Conservation (phyloP, 2,888 invertebrate genomes). For the Lycia hirtaria region DNA sequence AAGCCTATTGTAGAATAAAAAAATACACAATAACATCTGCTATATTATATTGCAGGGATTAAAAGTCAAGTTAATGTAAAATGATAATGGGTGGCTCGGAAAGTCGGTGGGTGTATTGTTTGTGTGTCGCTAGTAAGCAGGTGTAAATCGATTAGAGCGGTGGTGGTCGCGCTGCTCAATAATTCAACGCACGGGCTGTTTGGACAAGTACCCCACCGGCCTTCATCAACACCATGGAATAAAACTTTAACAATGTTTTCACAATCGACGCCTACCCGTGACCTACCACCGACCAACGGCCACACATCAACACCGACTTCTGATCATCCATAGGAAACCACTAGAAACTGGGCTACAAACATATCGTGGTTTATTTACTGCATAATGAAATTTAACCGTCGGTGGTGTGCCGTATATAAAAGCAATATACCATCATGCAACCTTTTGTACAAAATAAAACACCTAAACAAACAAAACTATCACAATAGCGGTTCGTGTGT, state of each 20-base stretch:
- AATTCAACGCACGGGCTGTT: constrained; percentile 79
- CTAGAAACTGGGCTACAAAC: constrained; percentile 71
- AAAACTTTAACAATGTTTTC: constrained; percentile 84
- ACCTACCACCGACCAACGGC: constrained; percentile 53
- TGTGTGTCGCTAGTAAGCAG: constrained; percentile 50
- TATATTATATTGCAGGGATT: background rate
- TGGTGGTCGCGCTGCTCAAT: constrained; percentile 71
- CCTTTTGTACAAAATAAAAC: constrained; percentile 48
- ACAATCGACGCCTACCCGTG: constrained; percentile 68
- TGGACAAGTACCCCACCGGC: constrained; percentile 80
- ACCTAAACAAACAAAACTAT: constrained; percentile 55
- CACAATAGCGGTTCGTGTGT: constrained; percentile 37
- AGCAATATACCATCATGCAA: constrained; percentile 40
- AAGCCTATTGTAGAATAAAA: too few relatives aligned
- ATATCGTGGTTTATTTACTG: constrained; percentile 54
- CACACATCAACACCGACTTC: constrained; percentile 41
- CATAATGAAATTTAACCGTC: constrained; percentile 52
- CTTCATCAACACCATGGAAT: constrained; percentile 81
- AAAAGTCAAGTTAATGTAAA: constrained; percentile 16
- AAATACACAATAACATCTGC: too few relatives aligned
- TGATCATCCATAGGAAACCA: background rate
- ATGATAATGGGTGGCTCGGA: constrained; percentile 14
- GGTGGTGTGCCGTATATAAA: constrained; percentile 34
- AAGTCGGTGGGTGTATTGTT: constrained; percentile 26
- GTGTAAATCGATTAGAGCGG: constrained; percentile 83